phyloP scores from a whole-genome alignment of 2,113 vertebrate species.

The Sturnira hondurensis region DNA sequence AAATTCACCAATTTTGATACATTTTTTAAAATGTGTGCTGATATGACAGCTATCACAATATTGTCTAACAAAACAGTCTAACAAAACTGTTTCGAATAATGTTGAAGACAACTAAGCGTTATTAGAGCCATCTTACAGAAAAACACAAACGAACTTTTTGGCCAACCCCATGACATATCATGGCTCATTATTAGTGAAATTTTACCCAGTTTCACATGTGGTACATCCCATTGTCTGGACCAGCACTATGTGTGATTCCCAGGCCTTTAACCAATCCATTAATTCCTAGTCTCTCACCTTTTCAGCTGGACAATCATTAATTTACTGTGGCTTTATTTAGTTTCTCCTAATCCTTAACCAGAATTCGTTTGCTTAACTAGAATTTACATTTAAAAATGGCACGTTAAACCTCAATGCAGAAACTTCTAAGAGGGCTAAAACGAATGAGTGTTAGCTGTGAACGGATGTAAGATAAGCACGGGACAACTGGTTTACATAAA shows the following conservation, averaged over 20 bases:
- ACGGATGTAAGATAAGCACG: not conserved
- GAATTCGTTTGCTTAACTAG: constrained; percentile 21
- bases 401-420: not conserved
- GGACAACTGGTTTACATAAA: not conserved
- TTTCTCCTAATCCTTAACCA: constrained; percentile 34
- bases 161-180: no score
- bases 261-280: not conserved
- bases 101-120: no score
- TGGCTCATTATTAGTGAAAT: not conserved
- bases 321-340: not conserved
- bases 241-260: not conserved
- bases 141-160: no score
- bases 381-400: not conserved
- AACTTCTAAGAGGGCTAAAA: not conserved
- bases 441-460: not conserved
- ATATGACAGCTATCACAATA: no score
- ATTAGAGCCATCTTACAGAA: no score
- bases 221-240: not conserved
- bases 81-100: no score
- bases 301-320: constrained; percentile 42
- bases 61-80: no score
- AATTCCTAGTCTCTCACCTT: not conserved
- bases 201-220: not conserved
- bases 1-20: no score
- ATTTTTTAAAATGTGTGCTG: no score